Evolutionary conservation across 2,113 vertebrate genomes (phyloP).

Genomic region (Forbesichthys papilliferus): DNA sequence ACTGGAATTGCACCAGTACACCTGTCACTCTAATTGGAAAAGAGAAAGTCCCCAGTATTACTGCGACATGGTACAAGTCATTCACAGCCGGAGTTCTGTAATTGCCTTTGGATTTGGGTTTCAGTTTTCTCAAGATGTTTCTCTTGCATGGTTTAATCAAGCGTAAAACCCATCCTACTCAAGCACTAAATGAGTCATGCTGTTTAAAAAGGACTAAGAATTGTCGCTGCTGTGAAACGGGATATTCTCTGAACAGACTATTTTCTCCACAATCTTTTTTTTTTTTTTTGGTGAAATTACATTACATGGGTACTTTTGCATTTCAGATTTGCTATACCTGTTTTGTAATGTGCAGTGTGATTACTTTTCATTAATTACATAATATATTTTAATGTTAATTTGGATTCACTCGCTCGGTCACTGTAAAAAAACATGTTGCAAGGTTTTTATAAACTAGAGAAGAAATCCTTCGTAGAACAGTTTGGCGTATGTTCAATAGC

Average conservation of each 20-base stretch:
- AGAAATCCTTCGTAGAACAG: no score
- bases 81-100: conserved; percentile 9
- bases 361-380: no score
- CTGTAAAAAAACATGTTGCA: no score
- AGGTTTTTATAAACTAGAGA: no score
- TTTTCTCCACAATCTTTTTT: no score
- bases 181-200: conserved; percentile 35
- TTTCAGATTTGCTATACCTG: no score
- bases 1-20: conserved; percentile 9
- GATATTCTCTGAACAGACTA: background rate
- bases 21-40: conserved; percentile 34
- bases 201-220: background rate
- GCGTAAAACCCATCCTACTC: conserved; percentile 28
- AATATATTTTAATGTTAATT: no score
- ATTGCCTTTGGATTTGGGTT: conserved; percentile 24
- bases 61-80: conserved; percentile 9
- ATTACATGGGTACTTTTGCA: no score
- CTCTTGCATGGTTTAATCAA: conserved; percentile 26
- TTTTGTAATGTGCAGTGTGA: no score
- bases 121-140: conserved; percentile 13
- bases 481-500: no score
- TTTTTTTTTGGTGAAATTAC: no score
- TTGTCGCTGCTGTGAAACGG: background rate
- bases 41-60: conserved; percentile 38
- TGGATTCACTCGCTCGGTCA: no score